Percentiles rank a stretch among this genome's conserved stretches.
phyloP scores from a whole-genome alignment of 2,113 vertebrate species.

The Peromyscus californicus region DNA sequence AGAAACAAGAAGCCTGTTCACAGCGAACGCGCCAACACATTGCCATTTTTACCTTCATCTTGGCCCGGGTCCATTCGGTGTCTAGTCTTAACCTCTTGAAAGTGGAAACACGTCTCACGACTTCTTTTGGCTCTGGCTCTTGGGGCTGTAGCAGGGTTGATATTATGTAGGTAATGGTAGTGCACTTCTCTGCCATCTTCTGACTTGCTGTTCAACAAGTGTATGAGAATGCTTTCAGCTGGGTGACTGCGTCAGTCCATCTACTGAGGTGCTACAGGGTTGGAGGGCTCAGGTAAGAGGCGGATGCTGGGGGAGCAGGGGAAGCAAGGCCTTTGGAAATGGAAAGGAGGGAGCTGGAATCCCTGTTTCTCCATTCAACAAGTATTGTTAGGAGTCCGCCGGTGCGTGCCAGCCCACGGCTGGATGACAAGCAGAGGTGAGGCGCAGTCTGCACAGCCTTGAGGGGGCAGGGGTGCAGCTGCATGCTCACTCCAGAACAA shows the following conservation, averaged over 20 bases:
- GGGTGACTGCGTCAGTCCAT: background rate
- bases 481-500: background rate
- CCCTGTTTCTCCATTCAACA: background rate
- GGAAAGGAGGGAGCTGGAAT: background rate
- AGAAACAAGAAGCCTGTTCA: background rate
- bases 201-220: background rate
- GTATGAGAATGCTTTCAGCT: background rate
- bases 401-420: background rate
- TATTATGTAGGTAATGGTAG: background rate
- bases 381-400: background rate
- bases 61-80: background rate
- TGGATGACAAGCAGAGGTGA: background rate
- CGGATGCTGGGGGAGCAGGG: background rate
- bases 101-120: rapidly evolving
- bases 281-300: background rate
- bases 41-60: background rate
- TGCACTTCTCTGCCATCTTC: rapidly evolving
- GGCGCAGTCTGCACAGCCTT: background rate
- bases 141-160: rapidly evolving
- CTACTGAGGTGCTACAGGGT: background rate
- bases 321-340: background rate
- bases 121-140: background rate
- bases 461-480: background rate
- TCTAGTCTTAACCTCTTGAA: background rate
- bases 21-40: background rate